Evolutionary conservation across 2,888 invertebrate genomes (phyloP).

Genomic region (Diogma glabrata): DNA sequence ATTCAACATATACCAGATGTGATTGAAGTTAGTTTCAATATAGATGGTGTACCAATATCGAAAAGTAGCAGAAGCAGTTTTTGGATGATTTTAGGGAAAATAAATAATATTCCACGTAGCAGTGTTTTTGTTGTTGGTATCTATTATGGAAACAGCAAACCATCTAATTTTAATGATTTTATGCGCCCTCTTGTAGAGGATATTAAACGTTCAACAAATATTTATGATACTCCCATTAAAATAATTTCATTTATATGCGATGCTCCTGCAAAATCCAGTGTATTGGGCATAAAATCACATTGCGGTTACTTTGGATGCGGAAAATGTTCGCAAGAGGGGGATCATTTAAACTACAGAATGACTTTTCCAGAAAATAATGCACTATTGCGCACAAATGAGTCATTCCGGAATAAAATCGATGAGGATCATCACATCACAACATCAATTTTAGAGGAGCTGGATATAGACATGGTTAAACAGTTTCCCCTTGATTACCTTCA

Average conservation of each 20-base stretch:
- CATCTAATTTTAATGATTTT: background rate
- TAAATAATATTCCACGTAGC: too few relatives aligned
- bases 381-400: conserved; percentile 5
- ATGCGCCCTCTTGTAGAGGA: background rate
- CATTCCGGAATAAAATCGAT: conserved; percentile 9
- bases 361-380: conserved; percentile 11
- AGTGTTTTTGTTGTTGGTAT: too few relatives aligned
- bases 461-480: background rate
- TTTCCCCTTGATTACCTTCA: background rate
- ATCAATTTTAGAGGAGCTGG: too few relatives aligned
- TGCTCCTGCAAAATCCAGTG: conserved; percentile 13
- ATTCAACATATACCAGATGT: background rate
- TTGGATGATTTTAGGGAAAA: too few relatives aligned
- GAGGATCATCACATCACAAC: background rate
- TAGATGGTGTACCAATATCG: conserved; percentile 13
- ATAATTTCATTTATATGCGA: conserved; percentile 14
- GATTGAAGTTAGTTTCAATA: conserved; percentile 10
- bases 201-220: conserved; percentile 12
- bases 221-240: conserved; percentile 9
- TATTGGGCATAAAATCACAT: conserved; percentile 6
- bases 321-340: conserved; percentile 13
- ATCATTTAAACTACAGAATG: conserved; percentile 15
- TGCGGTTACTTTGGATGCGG: background rate
- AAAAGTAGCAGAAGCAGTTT: too few relatives aligned
- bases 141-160: background rate